Evolutionary conservation across 2,113 vertebrate species (phyloP).

Genomic region (Zeus faber): DNA sequence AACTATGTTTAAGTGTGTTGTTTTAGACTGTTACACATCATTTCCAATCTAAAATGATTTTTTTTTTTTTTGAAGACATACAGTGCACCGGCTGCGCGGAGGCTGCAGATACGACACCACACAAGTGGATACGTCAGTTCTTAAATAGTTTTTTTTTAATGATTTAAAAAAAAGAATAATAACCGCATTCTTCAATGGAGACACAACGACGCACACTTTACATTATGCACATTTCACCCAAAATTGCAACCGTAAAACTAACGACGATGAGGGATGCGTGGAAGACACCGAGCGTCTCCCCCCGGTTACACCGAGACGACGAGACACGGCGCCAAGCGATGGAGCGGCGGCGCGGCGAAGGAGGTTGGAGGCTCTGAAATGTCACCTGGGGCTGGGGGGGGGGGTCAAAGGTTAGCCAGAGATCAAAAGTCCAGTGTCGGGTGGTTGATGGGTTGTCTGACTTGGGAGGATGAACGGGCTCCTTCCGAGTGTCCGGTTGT

Average conservation of each 20-base stretch:
- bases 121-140: background rate
- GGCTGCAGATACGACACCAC: no score
- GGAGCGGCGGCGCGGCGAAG: conserved; percentile 69
- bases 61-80: no score
- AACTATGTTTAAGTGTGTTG: no score
- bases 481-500: conserved; percentile 4
- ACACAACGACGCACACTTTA: background rate
- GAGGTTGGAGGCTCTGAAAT: conserved; percentile 67
- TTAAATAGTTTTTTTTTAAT: background rate
- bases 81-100: no score
- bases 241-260: background rate
- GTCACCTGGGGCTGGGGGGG: no score
- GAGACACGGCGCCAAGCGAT: conserved; percentile 93
- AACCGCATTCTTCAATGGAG: background rate
- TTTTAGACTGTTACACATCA: no score
- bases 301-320: conserved; percentile 85
- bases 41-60: no score
- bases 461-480: conserved; percentile 11
- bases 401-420: conserved; percentile 54
- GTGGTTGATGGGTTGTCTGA: conserved; percentile 35
- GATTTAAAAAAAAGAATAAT: conserved; percentile 1
- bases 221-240: background rate
- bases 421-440: conserved; percentile 38
- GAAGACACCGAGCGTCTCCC: conserved; percentile 6
- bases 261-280: no score